A percentile compares a stretch with the other conserved stretches of the same genome.
phyloP scores from a whole-genome alignment of 2,797 vertebrate species.

The Acridotheres tristis region DNA sequence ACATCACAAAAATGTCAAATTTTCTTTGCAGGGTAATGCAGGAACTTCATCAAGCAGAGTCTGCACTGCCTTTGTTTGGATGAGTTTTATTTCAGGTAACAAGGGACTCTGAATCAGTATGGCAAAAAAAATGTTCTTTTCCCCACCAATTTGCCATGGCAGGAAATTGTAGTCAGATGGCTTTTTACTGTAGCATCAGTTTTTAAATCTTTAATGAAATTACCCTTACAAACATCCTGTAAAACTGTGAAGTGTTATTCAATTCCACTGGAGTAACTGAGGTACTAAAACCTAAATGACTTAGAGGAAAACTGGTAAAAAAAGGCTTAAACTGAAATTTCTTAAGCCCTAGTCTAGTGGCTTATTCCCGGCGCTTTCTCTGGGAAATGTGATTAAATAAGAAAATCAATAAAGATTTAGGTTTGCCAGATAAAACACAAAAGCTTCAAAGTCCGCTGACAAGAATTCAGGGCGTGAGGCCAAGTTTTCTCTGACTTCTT shows the following conservation, averaged over 20 bases:
- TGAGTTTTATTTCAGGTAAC: not conserved
- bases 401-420: slow-evolving; percentile 70
- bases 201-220: slow-evolving; percentile 60
- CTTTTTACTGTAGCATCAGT: slow-evolving; percentile 31
- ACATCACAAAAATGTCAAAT: not conserved
- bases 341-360: slow-evolving; percentile 34
- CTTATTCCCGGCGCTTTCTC: slow-evolving; percentile 34
- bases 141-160: not conserved
- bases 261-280: slow-evolving; percentile 18
- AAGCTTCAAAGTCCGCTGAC: slow-evolving; percentile 52
- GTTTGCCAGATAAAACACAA: slow-evolving; percentile 62
- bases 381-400: slow-evolving; percentile 64
- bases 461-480: slow-evolving; percentile 52
- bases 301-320: not conserved
- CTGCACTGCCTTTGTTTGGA: not conserved
- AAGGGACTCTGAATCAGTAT: not conserved
- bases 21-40: not conserved
- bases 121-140: not conserved
- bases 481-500: not conserved
- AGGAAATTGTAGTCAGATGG: slow-evolving; percentile 38
- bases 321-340: slow-evolving; percentile 36
- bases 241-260: slow-evolving; percentile 34
- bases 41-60: not conserved
- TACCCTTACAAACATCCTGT: slow-evolving; percentile 42
- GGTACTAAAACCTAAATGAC: slow-evolving; percentile 46